Evolutionary conservation across 2,797 vertebrate genomes (phyloP), one percentile per base, ranked within the genome.

Genomic region (Danio choprae): DNA sequence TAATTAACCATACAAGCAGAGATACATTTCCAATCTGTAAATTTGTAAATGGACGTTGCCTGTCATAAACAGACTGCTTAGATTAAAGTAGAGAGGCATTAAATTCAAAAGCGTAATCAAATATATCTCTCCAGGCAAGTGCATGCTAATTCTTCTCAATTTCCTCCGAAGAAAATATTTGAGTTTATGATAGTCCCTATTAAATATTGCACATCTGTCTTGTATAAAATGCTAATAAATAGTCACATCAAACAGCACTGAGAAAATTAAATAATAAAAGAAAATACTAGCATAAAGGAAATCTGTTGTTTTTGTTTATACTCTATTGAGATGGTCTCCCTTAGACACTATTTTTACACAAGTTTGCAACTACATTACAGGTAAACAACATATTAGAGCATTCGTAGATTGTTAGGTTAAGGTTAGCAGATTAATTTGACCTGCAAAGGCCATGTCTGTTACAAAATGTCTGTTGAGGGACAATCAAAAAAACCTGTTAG

Each of bases 1-100:
- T 64, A 67, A 65, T 56, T 55, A 77, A 46, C 50, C 40, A 56
- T 20, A 76, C 10, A 77, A 68, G 36, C 16, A 13, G 58, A 51
- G 29, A 60, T 41, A 40, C 1, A 50, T 50, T 60, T 62, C 7
- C 18, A 51, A 50, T 58, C 36, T 29, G 18, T 46, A 60, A 36
- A 73, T 73, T 43, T 77, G 15, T 43, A 53, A 50, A 63, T 51
- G 46, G 12, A 4, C 46, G 22, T 76, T 67, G 15, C 63, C 41
- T 60, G 15, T 59, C 40, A 70, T 40, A 36, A 79, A 43, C 43
- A 74, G 38, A 63, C 72, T 10, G 56, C 41, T 60, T 44, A 41
- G 6, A 4, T 22, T 51, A 7, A 60, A 36, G 40, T 9, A 74
- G 18, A 36, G 5, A 75, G 22, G 41, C 41, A 74, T 74, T 74